These are phyloP conservation scores for Salmo trutta DNA, from an alignment of 2,797 vertebrate genomes.

Conservation along the genomic window DNA sequence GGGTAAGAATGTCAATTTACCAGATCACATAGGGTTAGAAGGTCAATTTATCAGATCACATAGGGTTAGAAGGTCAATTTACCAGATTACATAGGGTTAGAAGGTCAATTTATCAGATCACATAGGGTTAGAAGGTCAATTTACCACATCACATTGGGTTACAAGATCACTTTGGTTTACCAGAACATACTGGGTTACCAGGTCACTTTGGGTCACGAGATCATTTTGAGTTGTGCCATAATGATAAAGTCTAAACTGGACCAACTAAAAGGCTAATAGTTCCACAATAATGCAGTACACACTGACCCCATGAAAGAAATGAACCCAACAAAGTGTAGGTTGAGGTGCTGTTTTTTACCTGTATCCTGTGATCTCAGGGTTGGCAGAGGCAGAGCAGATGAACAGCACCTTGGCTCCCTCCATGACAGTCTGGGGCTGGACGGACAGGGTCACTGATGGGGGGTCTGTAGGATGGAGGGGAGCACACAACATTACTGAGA, in stretches of 20 bases:
- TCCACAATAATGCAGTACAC: too few species aligned
- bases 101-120: neutral
- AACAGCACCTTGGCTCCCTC: conserved; percentile 89
- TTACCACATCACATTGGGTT: neutral
- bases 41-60: neutral
- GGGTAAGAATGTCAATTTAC: conserved; percentile 44
- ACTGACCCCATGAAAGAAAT: too few species aligned
- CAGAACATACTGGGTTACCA: neutral
- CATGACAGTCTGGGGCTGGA: conserved; percentile 85
- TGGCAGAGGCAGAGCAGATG: conserved; percentile 86
- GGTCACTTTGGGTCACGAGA: too few species aligned
- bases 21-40: neutral
- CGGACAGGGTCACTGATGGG: conserved; percentile 86
- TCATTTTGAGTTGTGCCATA: too few species aligned
- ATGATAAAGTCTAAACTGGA: too few species aligned
- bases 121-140: neutral
- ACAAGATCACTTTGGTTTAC: neutral
- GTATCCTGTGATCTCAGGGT: conserved; percentile 89
- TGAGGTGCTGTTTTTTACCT: conserved; percentile 70
- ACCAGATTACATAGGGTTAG: too few species aligned
- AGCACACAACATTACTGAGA: conserved; percentile 21
- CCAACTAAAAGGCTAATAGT: too few species aligned
- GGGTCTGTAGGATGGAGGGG: conserved; percentile 75
- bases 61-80: neutral
- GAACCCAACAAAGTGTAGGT: too few species aligned